Percentiles rank a stretch among this genome's conserved stretches.
Evolutionary conservation across 2,113 vertebrate genomes (phyloP).

Genomic region (Chaenocephalus aceratus): DNA sequence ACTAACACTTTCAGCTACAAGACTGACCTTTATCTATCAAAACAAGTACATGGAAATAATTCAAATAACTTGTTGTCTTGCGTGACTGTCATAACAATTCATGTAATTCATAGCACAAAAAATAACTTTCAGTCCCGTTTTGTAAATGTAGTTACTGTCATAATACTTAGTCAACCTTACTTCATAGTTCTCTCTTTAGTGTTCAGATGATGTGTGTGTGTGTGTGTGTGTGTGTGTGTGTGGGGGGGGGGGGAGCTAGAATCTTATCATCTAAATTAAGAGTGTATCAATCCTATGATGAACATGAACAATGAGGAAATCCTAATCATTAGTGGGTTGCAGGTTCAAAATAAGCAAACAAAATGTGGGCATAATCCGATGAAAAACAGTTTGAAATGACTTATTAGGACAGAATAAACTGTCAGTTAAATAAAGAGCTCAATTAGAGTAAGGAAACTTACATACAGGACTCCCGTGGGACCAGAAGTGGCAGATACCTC

Average conservation of each 20-base stretch:
- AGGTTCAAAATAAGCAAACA: slow-evolving; percentile 19
- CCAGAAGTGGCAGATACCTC: slow-evolving; percentile 78
- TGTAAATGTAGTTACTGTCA: neutral
- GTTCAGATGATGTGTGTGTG: neutral
- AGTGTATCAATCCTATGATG: neutral
- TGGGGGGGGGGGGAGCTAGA: neutral
- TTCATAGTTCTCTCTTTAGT: too few species aligned
- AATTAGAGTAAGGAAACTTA: slow-evolving; percentile 76
- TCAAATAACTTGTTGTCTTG: slow-evolving; percentile 9
- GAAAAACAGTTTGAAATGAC: slow-evolving; percentile 40
- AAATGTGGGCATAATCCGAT: slow-evolving; percentile 29
- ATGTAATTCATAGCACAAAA: neutral
- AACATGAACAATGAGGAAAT: neutral
- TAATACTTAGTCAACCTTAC: neutral
- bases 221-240: too few species aligned
- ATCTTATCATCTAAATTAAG: slow-evolving; percentile 17
- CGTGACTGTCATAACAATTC: neutral
- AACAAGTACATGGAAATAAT: neutral
- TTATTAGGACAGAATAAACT: slow-evolving; percentile 76
- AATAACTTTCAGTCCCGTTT: slow-evolving; percentile 5
- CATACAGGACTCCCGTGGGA: slow-evolving; percentile 77
- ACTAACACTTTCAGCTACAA: neutral
- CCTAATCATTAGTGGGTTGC: neutral
- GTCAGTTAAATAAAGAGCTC: slow-evolving; percentile 82
- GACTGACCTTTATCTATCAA: neutral